Evolutionary conservation across 2,797 vertebrate species (phyloP).

Genomic region (Choloepus didactylus): DNA sequence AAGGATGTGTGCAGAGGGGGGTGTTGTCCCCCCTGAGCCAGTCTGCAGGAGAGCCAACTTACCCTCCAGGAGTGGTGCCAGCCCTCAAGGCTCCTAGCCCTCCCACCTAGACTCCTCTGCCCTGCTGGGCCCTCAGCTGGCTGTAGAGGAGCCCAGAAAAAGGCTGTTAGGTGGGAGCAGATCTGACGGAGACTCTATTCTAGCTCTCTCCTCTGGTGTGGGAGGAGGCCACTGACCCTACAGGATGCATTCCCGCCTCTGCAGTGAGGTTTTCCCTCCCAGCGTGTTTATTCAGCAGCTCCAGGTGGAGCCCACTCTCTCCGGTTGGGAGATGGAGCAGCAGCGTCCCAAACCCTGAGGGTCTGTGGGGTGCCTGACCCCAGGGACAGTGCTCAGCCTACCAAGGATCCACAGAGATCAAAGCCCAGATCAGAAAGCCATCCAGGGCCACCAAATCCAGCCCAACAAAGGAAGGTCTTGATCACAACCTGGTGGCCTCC

Average conservation of each 20-base stretch:
- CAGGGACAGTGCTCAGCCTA: neutral
- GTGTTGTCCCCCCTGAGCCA: neutral
- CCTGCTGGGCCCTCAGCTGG: neutral
- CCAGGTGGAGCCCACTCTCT: neutral
- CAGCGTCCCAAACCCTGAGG: neutral
- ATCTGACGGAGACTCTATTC: neutral
- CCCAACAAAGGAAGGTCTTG: neutral
- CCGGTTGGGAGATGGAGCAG: neutral
- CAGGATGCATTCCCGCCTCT: neutral
- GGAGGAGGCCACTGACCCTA: neutral
- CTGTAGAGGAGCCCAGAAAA: neutral
- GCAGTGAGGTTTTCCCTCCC: neutral
- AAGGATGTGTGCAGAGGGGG: neutral
- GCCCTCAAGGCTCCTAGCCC: neutral
- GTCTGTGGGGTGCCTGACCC: fast-evolving
- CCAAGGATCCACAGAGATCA: neutral
- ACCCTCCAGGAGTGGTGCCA: neutral
- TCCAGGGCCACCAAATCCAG: neutral
- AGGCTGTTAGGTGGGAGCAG: neutral
- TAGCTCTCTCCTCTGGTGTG: too few relatives aligned
- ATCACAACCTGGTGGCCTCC: neutral
- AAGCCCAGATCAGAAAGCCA: neutral
- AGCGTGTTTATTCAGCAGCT: neutral
- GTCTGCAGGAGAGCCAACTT: neutral
- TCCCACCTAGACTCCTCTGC: neutral